These are phyloP conservation scores for Mormyrus proboscirostris DNA, from an alignment of 2,797 vertebrate species.

Conservation along the genomic window DNA sequence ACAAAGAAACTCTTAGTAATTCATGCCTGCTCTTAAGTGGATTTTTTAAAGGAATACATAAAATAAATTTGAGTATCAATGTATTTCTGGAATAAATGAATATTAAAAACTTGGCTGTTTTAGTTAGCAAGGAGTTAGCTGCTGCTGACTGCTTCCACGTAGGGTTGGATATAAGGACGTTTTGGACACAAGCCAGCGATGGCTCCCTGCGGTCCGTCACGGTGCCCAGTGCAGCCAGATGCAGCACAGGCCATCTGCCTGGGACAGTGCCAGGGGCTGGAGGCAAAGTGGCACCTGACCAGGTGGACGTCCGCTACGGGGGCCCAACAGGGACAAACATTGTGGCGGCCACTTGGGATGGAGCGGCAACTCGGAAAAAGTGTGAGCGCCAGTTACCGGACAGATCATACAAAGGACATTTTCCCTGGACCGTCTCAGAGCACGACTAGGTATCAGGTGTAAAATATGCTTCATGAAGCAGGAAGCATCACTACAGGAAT, in stretches of 20 bases:
- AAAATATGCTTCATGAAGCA: not conserved
- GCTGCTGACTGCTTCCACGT: not conserved
- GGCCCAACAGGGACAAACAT: not conserved
- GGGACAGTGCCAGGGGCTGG: not conserved
- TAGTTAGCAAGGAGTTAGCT: not conserved
- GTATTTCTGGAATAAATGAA: not conserved
- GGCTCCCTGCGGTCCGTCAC: not conserved
- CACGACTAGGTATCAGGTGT: not conserved
- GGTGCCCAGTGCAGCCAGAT: not conserved
- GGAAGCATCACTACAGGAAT: not conserved
- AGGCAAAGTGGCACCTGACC: not conserved
- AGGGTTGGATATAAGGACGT: not conserved
- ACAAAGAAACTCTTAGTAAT: not conserved
- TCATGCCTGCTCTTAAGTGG: not conserved
- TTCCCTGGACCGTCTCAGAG: not conserved
- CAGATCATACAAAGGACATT: not conserved
- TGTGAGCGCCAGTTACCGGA: not conserved
- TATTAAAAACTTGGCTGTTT: not conserved
- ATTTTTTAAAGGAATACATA: not conserved
- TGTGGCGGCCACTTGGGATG: not conserved
- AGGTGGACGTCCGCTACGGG: not conserved
- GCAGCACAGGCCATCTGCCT: not conserved
- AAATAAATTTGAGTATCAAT: not conserved
- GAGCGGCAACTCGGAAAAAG: not conserved
- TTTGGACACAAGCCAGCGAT: not conserved